Conservation (phyloP, 2,888 invertebrate genomes). For the Machimus atricapillus region DNA sequence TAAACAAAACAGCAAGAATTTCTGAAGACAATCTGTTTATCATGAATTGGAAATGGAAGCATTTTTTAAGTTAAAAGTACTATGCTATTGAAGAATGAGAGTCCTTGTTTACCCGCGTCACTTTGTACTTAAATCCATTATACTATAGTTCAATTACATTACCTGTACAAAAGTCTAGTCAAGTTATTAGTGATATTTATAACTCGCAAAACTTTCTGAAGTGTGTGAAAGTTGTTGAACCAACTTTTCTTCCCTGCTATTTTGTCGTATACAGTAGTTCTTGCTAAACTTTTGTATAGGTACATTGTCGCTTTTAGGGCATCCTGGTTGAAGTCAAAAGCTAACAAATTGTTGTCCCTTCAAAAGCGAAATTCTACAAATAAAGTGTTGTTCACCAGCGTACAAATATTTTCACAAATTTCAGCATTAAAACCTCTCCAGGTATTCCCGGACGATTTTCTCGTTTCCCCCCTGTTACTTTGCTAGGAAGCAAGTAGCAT, state of each 20-base stretch:
- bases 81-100: too few relatives aligned
- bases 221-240: neutral
- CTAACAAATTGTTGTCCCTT: neutral
- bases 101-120: neutral
- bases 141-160: neutral
- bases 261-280: neutral
- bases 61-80: too few relatives aligned
- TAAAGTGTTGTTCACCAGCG: neutral
- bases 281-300: neutral
- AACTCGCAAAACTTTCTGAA: neutral
- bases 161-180: neutral
- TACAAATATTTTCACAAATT: neutral
- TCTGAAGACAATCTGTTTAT: too few relatives aligned
- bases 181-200: neutral
- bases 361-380: neutral
- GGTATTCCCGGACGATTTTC: neutral
- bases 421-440: neutral
- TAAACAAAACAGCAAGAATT: too few relatives aligned
- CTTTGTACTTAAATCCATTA: neutral
- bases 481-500: neutral
- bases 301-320: neutral
- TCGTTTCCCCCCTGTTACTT: neutral
- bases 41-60: too few relatives aligned
- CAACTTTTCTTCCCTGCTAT: neutral
- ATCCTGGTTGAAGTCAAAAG: neutral